phyloP scores from a whole-genome alignment of 2,113 vertebrate genomes.

The Festucalex cinctus region DNA sequence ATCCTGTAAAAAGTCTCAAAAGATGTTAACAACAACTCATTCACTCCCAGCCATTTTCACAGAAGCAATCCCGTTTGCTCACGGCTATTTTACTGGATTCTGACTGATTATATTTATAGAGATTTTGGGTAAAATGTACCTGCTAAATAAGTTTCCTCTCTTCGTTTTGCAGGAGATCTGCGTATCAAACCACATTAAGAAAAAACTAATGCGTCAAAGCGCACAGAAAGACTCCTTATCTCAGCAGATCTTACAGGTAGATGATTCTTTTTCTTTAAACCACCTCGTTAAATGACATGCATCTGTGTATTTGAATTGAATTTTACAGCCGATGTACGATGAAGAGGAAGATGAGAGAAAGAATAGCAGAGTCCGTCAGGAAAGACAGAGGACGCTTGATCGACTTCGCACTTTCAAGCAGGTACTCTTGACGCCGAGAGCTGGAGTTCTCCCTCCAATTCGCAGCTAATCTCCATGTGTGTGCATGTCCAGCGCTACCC shows the following conservation, averaged over 20 bases:
- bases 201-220: constrained; percentile 78
- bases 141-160: neutral
- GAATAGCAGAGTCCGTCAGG: constrained; percentile 88
- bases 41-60: no score
- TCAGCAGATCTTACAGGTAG: constrained; percentile 78
- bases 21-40: no score
- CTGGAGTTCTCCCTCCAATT: neutral
- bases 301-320: neutral
- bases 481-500: constrained; percentile 80
- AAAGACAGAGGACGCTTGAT: constrained; percentile 91
- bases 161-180: constrained; percentile 84
- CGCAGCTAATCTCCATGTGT: neutral
- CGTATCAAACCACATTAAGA: constrained; percentile 88
- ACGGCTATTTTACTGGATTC: no score
- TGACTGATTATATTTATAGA: no score
- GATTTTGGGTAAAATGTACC: no score
- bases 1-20: no score
- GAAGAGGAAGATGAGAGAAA: constrained; percentile 85
- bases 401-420: constrained; percentile 94
- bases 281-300: neutral
- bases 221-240: constrained; percentile 71
- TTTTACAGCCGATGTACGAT: constrained; percentile 60
- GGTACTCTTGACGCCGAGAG: constrained; percentile 57
- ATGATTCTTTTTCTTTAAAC: constrained; percentile 15
- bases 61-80: no score